A percentile compares a stretch with the other conserved stretches of the same genome.
phyloP scores from a whole-genome alignment of 2,888 invertebrate species.

The Andrena trimmerana region DNA sequence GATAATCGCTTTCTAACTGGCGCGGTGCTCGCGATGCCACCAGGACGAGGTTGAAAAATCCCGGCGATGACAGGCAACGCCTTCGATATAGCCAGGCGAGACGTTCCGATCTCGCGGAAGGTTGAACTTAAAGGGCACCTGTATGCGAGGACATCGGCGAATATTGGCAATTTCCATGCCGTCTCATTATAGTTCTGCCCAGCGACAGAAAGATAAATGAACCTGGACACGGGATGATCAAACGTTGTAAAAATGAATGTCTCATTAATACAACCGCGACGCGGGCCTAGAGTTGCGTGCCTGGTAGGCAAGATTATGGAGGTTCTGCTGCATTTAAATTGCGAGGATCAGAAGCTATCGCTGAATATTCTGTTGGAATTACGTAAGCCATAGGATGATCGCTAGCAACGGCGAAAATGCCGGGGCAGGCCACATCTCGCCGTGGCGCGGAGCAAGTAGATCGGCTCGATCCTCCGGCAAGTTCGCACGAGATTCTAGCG shows the following conservation, averaged over 20 bases:
- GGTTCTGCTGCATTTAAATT: not conserved
- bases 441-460: conserved; percentile 9
- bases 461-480: conserved; percentile 45
- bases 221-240: too few relatives aligned
- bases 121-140: not conserved
- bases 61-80: not conserved
- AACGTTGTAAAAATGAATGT: too few relatives aligned
- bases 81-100: too few relatives aligned
- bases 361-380: conserved; percentile 6
- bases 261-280: too few relatives aligned
- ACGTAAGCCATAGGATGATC: conserved; percentile 1
- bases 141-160: too few relatives aligned
- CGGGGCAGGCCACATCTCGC: not conserved
- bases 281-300: too few relatives aligned
- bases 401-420: not conserved
- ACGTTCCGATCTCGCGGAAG: conserved; percentile 19
- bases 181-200: too few relatives aligned
- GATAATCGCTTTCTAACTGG: conserved; percentile 32
- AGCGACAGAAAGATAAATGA: too few relatives aligned
- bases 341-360: not conserved
- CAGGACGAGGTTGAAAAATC: conserved; percentile 5
- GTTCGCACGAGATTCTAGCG: conserved; percentile 69
- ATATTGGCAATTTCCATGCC: too few relatives aligned
- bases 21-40: not conserved
- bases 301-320: too few relatives aligned